Percentiles rank a stretch among this genome's conserved stretches.
phyloP scores from a whole-genome alignment of 2,888 invertebrate species.

The Lithophane ornitopus region DNA sequence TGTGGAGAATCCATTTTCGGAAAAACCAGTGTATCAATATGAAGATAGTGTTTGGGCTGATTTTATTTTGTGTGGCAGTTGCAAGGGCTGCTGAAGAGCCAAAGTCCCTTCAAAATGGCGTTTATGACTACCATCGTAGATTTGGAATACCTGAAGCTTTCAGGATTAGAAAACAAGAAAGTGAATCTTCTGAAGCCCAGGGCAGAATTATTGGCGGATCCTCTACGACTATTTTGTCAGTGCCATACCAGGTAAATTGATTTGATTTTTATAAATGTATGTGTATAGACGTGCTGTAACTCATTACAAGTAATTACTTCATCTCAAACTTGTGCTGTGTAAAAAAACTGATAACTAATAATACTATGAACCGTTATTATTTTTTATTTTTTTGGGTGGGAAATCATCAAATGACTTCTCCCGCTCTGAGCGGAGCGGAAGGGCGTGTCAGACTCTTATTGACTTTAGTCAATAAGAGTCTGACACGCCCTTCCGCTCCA shows the following conservation, averaged over 20 bases:
- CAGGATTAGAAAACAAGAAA: conserved; percentile 70
- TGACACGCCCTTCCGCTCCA: no score
- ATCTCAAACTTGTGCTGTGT: neutral
- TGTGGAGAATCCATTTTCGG: conserved; percentile 11
- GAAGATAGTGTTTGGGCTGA: conserved; percentile 39
- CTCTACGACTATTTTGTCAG: conserved; percentile 62
- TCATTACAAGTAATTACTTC: neutral
- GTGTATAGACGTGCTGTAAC: neutral
- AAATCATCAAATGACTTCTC: no score
- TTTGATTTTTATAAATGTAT: neutral
- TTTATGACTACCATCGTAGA: conserved; percentile 71
- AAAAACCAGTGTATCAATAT: conserved; percentile 32
- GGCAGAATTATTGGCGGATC: conserved; percentile 73
- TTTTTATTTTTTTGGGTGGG: no score
- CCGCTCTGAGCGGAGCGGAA: no score
- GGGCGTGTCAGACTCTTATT: no score
- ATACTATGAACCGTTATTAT: no score
- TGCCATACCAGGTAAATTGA: conserved; percentile 72
- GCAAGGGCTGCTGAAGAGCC: conserved; percentile 45
- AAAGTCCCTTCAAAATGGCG: conserved; percentile 56
- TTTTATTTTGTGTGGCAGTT: conserved; percentile 54
- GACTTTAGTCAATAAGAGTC: no score
- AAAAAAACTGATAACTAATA: neutral
- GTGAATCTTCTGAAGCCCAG: conserved; percentile 52
- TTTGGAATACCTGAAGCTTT: conserved; percentile 72